phyloP scores from a whole-genome alignment of 2,113 vertebrate genomes.

The Chionomys nivalis region DNA sequence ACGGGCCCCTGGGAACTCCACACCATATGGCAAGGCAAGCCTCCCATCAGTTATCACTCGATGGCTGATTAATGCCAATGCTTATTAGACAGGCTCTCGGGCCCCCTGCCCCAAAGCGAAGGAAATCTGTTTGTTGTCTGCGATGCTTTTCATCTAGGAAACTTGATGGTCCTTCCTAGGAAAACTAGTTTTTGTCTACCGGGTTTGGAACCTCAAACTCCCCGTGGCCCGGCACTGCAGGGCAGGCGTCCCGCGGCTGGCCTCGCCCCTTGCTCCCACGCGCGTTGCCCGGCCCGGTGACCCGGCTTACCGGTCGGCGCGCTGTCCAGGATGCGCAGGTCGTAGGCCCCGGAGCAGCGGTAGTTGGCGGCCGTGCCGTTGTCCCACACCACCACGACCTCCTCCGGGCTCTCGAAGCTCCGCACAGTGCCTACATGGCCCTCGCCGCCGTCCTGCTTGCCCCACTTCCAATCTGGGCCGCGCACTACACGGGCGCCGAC shows the following conservation, averaged over 20 bases:
- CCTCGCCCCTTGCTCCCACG: background rate
- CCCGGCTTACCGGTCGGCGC: constrained; percentile 94
- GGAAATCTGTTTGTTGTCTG: background rate
- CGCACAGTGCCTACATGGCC: constrained; percentile 98
- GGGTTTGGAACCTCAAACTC: background rate
- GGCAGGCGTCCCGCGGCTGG: background rate
- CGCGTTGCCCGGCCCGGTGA: background rate
- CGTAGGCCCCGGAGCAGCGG: constrained; percentile 98
- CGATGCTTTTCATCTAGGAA: background rate
- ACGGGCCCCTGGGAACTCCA: background rate
- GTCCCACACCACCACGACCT: constrained; percentile 99
- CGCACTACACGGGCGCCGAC: constrained; percentile 96
- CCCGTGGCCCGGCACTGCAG: background rate
- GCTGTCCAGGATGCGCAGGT: constrained; percentile 97
- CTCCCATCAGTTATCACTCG: constrained; percentile 2
- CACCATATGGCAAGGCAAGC: constrained; percentile 69
- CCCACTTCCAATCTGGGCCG: constrained; percentile 99
- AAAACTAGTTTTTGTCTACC: background rate
- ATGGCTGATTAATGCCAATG: constrained; percentile 62
- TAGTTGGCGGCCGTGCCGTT: constrained; percentile 99
- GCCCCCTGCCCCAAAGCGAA: background rate
- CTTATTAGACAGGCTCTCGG: background rate
- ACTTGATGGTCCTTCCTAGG: background rate
- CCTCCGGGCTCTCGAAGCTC: constrained; percentile 99
- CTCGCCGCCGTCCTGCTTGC: constrained; percentile 99